Base-by-base conservation (phyloP, 2,888 invertebrate genomes). In the Melangyna quadrimaculata region DNA sequence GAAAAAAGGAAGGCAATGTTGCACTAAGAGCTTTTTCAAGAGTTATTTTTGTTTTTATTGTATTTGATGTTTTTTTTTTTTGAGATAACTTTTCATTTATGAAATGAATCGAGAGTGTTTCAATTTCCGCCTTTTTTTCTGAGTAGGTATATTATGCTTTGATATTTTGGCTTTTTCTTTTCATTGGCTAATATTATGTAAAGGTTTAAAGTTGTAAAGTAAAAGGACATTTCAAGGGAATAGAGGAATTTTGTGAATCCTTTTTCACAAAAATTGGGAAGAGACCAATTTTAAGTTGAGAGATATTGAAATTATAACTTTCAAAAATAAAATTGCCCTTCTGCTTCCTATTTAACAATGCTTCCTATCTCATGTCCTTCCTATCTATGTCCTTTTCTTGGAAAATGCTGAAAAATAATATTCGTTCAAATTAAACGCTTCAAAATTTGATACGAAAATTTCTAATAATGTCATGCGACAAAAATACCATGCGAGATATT, bases 81-180 rank as follows among this genome's bases (percentile, higher is more conserved):
- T 24, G 24, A 27, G 14, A n/a, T 51, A 12, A 51, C 22, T 51
- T 67, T 51, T 32, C 48, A 32, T 32, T 48, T 32, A n/a, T 32
- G 22, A 35, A 48, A 24, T 22, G 48, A 19, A 51, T 63, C 14
- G 45, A 45, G 43, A 77, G 77, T n/a, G n/a, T 77, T 77, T 65
- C 22, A 45, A 61, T 78, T 78, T 82, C 45, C 55, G 35, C 35
- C 48, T 17, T 51, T 65, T 65, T 61, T 17, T 45, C 19, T 51
- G 9, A 32, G 27, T 35, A n/a, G n/a, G n/a, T n/a, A n/a, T n/a
- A 27, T 61, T 82, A 78, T 67, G 61, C 67, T 82, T 82, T 77
- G 81, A 77, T 67, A 40, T 78, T 77, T 17, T 72, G 43, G 35
- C 0, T 53, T n/a, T 27, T 35, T 35, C 51, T 70, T 55, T 51